A percentile compares a stretch with the other conserved stretches of the same genome.
Conservation (phyloP, 2,113 vertebrate species). For the Engraulis encrasicolus region DNA sequence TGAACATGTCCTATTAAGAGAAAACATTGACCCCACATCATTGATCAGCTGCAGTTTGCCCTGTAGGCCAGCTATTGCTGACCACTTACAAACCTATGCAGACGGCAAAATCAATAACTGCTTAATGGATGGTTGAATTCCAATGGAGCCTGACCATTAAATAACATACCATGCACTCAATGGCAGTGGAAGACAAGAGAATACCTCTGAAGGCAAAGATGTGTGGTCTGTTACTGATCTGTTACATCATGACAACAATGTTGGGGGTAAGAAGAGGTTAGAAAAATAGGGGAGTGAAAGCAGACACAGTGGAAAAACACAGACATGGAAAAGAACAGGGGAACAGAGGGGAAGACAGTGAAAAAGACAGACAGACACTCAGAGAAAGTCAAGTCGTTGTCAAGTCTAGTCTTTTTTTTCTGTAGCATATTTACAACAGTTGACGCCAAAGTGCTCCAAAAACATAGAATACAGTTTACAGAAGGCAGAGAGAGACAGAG, state of each 20-base stretch:
- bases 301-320: no score
- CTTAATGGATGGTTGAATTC: not conserved
- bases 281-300: not conserved
- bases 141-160: not conserved
- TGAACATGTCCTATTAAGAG: no score
- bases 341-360: not conserved
- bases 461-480: not conserved
- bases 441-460: not conserved
- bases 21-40: no score
- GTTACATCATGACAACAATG: no score
- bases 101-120: constrained; percentile 45
- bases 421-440: no score
- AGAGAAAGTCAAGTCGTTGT: not conserved
- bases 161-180: not conserved
- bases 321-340: no score
- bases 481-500: not conserved
- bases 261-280: no score
- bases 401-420: no score
- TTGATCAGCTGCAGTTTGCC: not conserved
- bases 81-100: constrained; percentile 34
- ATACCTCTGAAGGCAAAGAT: no score
- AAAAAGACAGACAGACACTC: not conserved
- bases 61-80: not conserved
- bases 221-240: no score
- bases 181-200: not conserved